These are phyloP conservation scores for Myrmecophaga tridactyla DNA, from an alignment of 2,113 vertebrate genomes.

Conservation along the genomic window DNA sequence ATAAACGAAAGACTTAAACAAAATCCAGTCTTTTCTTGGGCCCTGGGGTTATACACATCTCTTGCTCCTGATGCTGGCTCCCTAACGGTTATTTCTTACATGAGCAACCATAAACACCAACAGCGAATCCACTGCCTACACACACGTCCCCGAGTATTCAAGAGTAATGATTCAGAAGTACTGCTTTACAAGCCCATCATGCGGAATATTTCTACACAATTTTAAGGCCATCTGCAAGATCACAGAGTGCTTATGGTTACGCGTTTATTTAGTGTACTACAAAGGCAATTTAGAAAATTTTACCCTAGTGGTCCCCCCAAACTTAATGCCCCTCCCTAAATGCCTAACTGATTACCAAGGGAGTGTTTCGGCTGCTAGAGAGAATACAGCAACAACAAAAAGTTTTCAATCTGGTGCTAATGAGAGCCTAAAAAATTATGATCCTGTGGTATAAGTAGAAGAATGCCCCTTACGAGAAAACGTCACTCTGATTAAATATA, in stretches of 20 bases:
- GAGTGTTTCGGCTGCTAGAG: background rate
- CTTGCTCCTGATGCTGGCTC: background rate
- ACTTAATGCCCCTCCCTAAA: background rate
- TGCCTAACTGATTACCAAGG: background rate
- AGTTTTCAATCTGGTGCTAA: slow-evolving; percentile 64
- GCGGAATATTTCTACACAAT: background rate
- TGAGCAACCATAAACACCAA: background rate
- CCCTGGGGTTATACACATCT: background rate
- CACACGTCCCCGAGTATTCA: background rate
- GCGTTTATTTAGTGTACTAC: background rate
- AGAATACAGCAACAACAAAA: background rate
- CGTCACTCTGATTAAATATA: slow-evolving; percentile 77
- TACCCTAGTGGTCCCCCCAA: background rate
- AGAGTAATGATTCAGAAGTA: background rate
- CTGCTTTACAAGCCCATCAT: background rate
- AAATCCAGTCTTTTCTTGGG: background rate
- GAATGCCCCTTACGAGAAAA: slow-evolving; percentile 72
- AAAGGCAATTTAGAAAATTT: slow-evolving; percentile 20
- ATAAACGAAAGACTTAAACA: background rate
- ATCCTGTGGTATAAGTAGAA: slow-evolving; percentile 69
- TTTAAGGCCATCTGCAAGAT: background rate
- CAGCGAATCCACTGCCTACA: background rate
- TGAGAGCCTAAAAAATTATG: slow-evolving; percentile 74
- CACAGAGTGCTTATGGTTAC: background rate
- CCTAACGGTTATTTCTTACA: background rate